These are phyloP conservation scores for Phylloscopus collybita DNA, from an alignment of 2,797 vertebrate species.

Conservation along the genomic window DNA sequence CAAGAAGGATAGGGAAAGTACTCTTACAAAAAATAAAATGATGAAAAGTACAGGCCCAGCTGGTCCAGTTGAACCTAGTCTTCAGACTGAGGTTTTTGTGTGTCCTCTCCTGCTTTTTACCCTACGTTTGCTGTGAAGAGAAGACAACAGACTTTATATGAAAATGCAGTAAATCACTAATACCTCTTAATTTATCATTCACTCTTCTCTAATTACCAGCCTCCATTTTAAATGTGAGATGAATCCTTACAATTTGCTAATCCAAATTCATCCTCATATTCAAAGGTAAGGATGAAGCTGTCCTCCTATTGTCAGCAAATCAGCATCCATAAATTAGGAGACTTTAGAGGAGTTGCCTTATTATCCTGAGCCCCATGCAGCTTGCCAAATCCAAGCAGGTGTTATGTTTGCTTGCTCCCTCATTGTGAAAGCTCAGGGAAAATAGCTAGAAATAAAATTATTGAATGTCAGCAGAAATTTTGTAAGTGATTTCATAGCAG, in stretches of 20 bases:
- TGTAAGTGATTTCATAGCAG: not conserved
- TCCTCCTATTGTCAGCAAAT: not conserved
- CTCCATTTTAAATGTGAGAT: slow-evolving; percentile 13
- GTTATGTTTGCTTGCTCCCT: not conserved
- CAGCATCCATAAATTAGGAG: not conserved
- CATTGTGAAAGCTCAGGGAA: not conserved
- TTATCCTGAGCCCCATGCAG: not conserved
- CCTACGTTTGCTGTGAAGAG: not conserved
- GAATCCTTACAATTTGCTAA: not conserved
- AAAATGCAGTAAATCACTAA: slow-evolving; percentile 3
- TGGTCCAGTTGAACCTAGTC: not conserved
- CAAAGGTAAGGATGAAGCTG: not conserved
- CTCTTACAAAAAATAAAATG: not conserved
- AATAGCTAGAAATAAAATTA: slow-evolving; percentile 44
- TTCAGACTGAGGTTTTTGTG: not conserved
- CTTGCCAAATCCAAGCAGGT: slow-evolving; percentile 47
- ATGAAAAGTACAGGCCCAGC: not conserved
- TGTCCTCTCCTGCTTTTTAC: not conserved
- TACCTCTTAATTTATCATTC: not conserved
- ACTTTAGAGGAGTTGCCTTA: not conserved
- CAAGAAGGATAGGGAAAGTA: not conserved
- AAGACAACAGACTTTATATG: not conserved
- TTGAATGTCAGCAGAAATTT: slow-evolving; percentile 27
- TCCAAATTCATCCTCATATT: not conserved
- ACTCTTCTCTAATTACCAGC: not conserved